These are phyloP conservation scores for Onthophagus sagittarius DNA, from an alignment of 2,888 invertebrate species.

Conservation along the genomic window DNA sequence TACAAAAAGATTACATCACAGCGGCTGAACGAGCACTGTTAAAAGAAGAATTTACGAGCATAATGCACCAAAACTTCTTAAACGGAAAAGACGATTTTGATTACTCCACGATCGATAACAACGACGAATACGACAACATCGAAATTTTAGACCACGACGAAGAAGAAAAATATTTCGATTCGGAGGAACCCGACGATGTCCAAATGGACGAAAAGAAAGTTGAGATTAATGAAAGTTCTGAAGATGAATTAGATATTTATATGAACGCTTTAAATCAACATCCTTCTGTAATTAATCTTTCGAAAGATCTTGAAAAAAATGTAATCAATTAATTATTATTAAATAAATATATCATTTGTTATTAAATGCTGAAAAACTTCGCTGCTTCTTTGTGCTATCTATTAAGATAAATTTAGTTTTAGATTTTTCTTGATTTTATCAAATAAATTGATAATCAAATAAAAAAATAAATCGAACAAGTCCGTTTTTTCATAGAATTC, in stretches of 20 bases:
- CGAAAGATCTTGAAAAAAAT: conserved; percentile 38
- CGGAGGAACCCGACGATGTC: conserved; percentile 64
- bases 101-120: conserved; percentile 75
- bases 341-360: neutral
- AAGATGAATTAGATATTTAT: conserved; percentile 70
- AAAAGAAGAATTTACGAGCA: conserved; percentile 75
- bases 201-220: conserved; percentile 34
- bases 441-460: no score
- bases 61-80: conserved; percentile 82
- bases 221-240: conserved; percentile 38
- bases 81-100: conserved; percentile 85
- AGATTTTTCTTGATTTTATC: no score
- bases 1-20: conserved; percentile 46
- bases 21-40: conserved; percentile 63
- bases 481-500: no score
- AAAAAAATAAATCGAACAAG: no score
- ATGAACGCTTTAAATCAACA: conserved; percentile 59
- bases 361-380: no score
- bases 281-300: conserved; percentile 40
- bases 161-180: conserved; percentile 89
- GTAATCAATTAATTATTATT: conserved; percentile 18
- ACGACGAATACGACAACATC: conserved; percentile 74
- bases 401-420: no score
- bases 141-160: conserved; percentile 73
- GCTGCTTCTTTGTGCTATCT: no score